Conservation (phyloP, 2,797 vertebrate species). For the Spinus olivaceus region DNA sequence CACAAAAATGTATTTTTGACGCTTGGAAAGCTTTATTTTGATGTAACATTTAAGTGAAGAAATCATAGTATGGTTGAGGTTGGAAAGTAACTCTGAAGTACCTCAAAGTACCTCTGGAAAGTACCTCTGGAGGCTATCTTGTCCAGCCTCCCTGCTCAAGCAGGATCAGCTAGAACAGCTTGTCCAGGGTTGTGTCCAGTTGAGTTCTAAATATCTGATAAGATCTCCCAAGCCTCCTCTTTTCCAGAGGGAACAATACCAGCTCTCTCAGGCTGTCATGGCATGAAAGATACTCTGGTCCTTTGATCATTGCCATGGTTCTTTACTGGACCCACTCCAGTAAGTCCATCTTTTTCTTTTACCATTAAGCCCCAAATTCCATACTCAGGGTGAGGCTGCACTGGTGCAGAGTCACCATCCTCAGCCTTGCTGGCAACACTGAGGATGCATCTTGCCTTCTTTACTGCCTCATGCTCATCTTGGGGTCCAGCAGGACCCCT, state of each 20-base stretch:
- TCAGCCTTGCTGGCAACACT: background rate
- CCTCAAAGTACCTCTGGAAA: background rate
- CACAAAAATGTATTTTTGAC: background rate
- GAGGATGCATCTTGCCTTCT: background rate
- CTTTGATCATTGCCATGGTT: background rate
- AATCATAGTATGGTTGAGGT: background rate
- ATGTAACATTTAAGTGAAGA: background rate
- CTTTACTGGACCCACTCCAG: background rate
- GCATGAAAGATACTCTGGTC: background rate
- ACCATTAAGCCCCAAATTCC: background rate
- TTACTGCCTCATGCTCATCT: background rate
- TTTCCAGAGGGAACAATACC: background rate
- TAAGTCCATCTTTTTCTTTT: background rate
- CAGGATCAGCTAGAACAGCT: background rate
- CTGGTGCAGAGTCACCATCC: background rate
- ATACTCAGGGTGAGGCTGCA: background rate
- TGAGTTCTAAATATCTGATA: background rate
- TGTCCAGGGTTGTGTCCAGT: background rate
- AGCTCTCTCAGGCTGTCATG: background rate
- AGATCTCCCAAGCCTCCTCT: background rate
- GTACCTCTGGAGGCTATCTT: background rate
- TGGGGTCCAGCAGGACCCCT: background rate
- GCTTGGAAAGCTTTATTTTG: background rate
- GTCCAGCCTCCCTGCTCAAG: rapidly evolving
- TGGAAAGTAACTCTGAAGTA: background rate